These are phyloP conservation scores for Melinaea marsaeus DNA, from an alignment of 2,888 invertebrate species.

Conservation along the genomic window DNA sequence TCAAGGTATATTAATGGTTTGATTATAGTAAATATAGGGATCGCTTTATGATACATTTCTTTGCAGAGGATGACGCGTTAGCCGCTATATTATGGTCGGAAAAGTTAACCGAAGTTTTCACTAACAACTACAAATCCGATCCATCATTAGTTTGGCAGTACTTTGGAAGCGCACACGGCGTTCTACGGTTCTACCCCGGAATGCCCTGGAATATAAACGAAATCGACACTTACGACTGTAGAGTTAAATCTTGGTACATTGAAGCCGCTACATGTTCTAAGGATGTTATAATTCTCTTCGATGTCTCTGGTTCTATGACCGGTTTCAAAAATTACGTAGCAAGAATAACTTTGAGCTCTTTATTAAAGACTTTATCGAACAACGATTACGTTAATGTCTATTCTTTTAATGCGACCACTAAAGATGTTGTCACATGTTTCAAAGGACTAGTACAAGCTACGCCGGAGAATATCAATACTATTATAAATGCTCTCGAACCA, in stretches of 20 bases:
- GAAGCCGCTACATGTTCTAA: conserved; percentile 99
- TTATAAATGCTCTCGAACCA: conserved; percentile 82
- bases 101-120: conserved; percentile 88
- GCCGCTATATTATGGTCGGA: conserved; percentile 91
- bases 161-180: conserved; percentile 95
- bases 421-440: conserved; percentile 91
- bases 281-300: conserved; percentile 96
- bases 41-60: conserved; percentile 12
- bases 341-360: conserved; percentile 89
- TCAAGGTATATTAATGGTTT: conserved; percentile 70
- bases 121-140: conserved; percentile 90
- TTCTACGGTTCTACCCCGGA: conserved; percentile 94
- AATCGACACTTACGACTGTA: conserved; percentile 92
- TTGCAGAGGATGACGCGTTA: conserved; percentile 60
- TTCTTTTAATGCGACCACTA: conserved; percentile 84
- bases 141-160: conserved; percentile 98
- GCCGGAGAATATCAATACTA: conserved; percentile 87
- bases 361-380: conserved; percentile 96
- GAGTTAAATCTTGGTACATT: conserved; percentile 96
- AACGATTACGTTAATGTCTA: conserved; percentile 98
- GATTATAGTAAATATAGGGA: not conserved
- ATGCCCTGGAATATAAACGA: conserved; percentile 80
- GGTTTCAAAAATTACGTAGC: conserved; percentile 88
- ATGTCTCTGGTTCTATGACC: conserved; percentile 97
- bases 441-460: conserved; percentile 92